phyloP scores from a whole-genome alignment of 2,113 vertebrate species.

The Romanogobio albipinnatus region DNA sequence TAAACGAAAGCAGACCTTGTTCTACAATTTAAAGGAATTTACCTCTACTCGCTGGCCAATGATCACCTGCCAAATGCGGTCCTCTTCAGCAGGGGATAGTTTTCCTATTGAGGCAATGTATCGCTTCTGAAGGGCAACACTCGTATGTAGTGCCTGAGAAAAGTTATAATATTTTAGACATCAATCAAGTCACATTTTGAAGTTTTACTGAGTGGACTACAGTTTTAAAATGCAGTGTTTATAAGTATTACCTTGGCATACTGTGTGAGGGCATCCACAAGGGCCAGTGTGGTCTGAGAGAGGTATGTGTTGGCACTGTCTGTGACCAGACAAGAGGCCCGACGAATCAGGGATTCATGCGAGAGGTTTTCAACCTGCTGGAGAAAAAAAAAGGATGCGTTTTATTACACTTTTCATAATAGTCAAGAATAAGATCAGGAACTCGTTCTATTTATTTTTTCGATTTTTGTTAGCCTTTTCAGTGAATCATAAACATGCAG shows the following conservation, averaged over 20 bases:
- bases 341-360: slow-evolving; percentile 74
- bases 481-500: neutral
- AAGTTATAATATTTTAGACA: neutral
- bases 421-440: neutral
- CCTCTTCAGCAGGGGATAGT: slow-evolving; percentile 71
- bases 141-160: slow-evolving; percentile 75
- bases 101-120: slow-evolving; percentile 74
- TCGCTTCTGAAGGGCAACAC: slow-evolving; percentile 73
- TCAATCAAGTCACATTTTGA: neutral
- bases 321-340: slow-evolving; percentile 76
- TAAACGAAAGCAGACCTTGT: neutral
- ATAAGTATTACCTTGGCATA: slow-evolving; percentile 72
- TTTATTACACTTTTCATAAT: neutral
- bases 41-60: slow-evolving; percentile 76
- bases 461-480: neutral
- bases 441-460: too few relatives aligned
- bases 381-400: neutral
- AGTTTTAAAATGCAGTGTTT: neutral
- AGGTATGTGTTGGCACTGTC: slow-evolving; percentile 78
- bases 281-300: slow-evolving; percentile 76
- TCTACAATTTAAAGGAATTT: slow-evolving; percentile 35
- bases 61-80: slow-evolving; percentile 79
- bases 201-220: neutral
- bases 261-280: slow-evolving; percentile 72
- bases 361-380: slow-evolving; percentile 73